Evolutionary conservation across 2,888 invertebrate genomes (phyloP), one percentile per base, ranked within the genome.

Genomic region (Dolichomitus sp.): DNA sequence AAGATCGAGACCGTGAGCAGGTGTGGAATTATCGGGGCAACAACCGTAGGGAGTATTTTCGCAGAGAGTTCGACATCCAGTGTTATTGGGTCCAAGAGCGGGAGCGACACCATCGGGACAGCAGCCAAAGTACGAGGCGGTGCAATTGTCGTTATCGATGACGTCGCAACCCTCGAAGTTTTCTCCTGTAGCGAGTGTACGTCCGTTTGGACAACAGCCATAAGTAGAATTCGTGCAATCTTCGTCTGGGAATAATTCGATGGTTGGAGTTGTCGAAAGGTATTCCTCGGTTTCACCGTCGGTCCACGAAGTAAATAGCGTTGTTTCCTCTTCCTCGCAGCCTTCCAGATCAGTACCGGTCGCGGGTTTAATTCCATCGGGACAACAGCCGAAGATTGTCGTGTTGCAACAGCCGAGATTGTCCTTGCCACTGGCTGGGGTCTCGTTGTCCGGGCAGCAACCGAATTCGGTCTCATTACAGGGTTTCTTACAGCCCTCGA

Each of bases 11-110:
- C 99, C 99, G 89, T 98, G 97, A 1, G 99, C 98, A 0, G 98
- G 96, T 0, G 98, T 98, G 87, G 95, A 94, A 2, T 96, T 96
- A 91, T 99, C 99, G 1, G 96, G 95, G 90, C 99, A 99, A 92
- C 99, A 99, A 4, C 99, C 99, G 92, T 96, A 97, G 0, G 95
- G 95, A 37, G 96, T 95, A 1, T 95, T 94, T 33, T 95, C 95
- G 92, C 98, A 98, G 0, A 95, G 94, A 84, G 95, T 94, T 61
- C 95, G 95, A 91, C 99, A 99, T 4, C 98, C 98, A 91, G 96
- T 95, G 86, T 95, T 94, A 75, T 96, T 94, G 6, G 95, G 95
- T 12, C 98, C 98, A 86, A 94, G 93, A 84, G 97, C 97, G 91
- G 96, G 94, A 37, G 95, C 94, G 68, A 95, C 94, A 52, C 95